Evolutionary conservation across 2,113 vertebrate genomes (phyloP).

Genomic region (Plotosus lineatus): DNA sequence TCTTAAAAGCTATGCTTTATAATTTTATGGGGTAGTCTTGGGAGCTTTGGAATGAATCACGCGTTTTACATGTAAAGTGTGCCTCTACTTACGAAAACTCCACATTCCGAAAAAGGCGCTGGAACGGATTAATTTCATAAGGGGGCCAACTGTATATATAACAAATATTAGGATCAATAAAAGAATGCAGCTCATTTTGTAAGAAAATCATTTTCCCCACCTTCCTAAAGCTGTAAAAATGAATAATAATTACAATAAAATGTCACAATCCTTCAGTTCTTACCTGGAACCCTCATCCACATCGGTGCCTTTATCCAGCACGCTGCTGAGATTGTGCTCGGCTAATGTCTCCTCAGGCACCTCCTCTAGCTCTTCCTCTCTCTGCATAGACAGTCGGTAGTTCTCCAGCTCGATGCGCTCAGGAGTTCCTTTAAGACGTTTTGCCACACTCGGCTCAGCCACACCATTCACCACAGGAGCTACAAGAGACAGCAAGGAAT

Average conservation of each 20-base stretch:
- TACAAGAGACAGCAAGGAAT: slow-evolving; percentile 57
- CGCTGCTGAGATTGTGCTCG: slow-evolving; percentile 94
- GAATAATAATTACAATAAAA: no score
- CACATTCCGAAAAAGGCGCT: no score
- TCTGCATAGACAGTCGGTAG: slow-evolving; percentile 86
- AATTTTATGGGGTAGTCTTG: no score
- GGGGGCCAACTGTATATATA: not conserved
- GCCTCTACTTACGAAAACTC: no score
- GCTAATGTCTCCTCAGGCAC: slow-evolving; percentile 95
- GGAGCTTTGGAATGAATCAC: no score
- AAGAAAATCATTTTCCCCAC: not conserved
- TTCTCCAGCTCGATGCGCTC: slow-evolving; percentile 98
- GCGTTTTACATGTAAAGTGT: no score
- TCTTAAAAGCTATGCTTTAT: no score
- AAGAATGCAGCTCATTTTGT: not conserved
- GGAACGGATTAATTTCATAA: no score
- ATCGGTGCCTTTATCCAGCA: slow-evolving; percentile 84
- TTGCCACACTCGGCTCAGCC: slow-evolving; percentile 86
- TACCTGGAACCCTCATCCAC: slow-evolving; percentile 90
- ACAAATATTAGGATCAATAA: not conserved
- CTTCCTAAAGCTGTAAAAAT: not conserved
- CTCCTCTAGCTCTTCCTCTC: slow-evolving; percentile 90
- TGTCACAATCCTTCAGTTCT: not conserved
- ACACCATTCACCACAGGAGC: slow-evolving; percentile 81
- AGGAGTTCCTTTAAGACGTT: slow-evolving; percentile 86